Evolutionary conservation across 2,888 invertebrate genomes (phyloP).

Genomic region (Caenorhabditis sulstoni): DNA sequence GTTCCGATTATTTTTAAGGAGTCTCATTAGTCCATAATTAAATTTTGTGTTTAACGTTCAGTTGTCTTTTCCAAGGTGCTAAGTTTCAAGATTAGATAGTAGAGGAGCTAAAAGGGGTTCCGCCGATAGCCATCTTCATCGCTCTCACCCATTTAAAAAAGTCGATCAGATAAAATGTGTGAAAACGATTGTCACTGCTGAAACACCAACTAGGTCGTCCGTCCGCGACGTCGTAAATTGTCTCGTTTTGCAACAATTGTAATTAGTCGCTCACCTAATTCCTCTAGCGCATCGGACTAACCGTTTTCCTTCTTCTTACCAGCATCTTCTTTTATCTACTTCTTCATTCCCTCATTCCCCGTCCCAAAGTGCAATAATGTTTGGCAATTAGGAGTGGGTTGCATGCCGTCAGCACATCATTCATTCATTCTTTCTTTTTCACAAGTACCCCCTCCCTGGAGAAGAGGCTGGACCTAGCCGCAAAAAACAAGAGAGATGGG

Average conservation of each 20-base stretch:
- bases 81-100: conserved; percentile 12
- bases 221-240: conserved; percentile 12
- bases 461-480: conserved; percentile 24
- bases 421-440: conserved; percentile 19
- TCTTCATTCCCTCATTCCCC: conserved; percentile 4
- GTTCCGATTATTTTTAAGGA: too few relatives aligned
- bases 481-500: conserved; percentile 10
- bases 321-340: not conserved
- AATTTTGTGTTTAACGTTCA: too few relatives aligned
- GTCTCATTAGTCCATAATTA: too few relatives aligned
- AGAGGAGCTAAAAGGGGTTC: not conserved
- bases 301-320: conserved; percentile 4
- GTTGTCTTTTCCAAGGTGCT: too few relatives aligned
- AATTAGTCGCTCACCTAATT: conserved; percentile 39
- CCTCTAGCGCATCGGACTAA: not conserved
- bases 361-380: conserved; percentile 49
- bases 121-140: too few relatives aligned
- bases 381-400: conserved; percentile 51
- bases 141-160: too few relatives aligned
- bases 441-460: conserved; percentile 33
- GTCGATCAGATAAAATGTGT: not conserved
- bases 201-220: conserved; percentile 32
- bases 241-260: conserved; percentile 45
- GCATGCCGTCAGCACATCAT: conserved; percentile 49
- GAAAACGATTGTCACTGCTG: not conserved